phyloP scores from a whole-genome alignment of 1,140 invertebrate species.

The Danaus melanippus region DNA sequence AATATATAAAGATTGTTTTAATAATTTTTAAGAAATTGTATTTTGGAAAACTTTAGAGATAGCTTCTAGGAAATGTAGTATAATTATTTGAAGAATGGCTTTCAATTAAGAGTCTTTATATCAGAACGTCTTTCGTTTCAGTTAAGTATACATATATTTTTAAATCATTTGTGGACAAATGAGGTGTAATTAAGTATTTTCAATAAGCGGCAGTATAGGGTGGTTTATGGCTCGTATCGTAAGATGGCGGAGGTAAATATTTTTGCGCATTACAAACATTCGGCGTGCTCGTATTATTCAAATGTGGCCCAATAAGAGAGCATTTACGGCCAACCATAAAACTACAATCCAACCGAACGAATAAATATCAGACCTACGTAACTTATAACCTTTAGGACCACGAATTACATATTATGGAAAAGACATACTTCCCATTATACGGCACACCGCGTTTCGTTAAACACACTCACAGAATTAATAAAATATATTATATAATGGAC shows the following conservation, averaged over 20 bases:
- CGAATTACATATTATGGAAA: slow-evolving; percentile 28
- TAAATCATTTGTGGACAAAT: too few species aligned
- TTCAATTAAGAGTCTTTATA: too few species aligned
- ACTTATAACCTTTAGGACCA: slow-evolving; percentile 51
- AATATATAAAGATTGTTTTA: background rate
- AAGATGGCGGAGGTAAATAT: slow-evolving; percentile 39
- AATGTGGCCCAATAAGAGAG: slow-evolving; percentile 62
- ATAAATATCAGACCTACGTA: slow-evolving; percentile 66
- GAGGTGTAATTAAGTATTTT: too few species aligned
- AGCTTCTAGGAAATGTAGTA: too few species aligned
- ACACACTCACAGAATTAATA: too few species aligned
- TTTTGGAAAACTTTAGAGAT: too few species aligned
- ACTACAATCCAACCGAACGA: slow-evolving; percentile 66
- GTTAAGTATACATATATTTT: too few species aligned
- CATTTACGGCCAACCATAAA: slow-evolving; percentile 65
- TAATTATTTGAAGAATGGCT: too few species aligned
- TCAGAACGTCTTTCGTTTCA: too few species aligned
- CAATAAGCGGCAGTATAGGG: too few species aligned
- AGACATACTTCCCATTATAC: background rate
- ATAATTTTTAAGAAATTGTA: background rate
- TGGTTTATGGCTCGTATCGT: background rate
- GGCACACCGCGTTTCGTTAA: too few species aligned
- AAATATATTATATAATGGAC: too few species aligned
- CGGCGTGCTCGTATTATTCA: slow-evolving; percentile 62
- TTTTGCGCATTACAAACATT: slow-evolving; percentile 51